Conservation (phyloP, 2,113 vertebrate genomes). For the Rhea americana region DNA sequence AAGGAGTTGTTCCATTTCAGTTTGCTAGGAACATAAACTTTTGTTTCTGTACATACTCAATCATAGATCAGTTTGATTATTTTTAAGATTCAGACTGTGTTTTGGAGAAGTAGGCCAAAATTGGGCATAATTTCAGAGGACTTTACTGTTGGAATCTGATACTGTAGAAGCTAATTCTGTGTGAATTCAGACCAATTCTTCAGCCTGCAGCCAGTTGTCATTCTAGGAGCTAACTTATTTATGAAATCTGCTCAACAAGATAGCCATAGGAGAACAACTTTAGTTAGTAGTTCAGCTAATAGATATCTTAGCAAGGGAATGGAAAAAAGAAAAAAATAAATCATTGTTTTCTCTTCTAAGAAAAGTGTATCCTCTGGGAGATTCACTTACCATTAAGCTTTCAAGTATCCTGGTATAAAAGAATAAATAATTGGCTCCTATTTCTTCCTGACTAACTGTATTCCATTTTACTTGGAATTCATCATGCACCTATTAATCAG, state of each 20-base stretch:
- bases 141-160: neutral
- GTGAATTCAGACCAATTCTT: neutral
- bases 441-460: neutral
- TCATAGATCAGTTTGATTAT: neutral
- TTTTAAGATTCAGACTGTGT: neutral
- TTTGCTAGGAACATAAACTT: neutral
- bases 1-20: neutral
- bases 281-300: neutral
- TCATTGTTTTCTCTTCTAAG: neutral
- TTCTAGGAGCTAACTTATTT: neutral
- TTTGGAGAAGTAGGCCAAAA: neutral
- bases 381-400: neutral
- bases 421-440: neutral
- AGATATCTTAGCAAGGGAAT: neutral
- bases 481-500: neutral
- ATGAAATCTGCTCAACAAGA: neutral
- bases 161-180: neutral
- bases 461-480: neutral
- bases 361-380: neutral
- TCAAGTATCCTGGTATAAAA: neutral
- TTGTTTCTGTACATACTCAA: neutral
- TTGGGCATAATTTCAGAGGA: neutral
- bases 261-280: neutral
- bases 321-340: neutral
- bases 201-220: neutral